Conservation (phyloP, 1,140 invertebrate genomes). For the Centruroides sculpturatus region DNA sequence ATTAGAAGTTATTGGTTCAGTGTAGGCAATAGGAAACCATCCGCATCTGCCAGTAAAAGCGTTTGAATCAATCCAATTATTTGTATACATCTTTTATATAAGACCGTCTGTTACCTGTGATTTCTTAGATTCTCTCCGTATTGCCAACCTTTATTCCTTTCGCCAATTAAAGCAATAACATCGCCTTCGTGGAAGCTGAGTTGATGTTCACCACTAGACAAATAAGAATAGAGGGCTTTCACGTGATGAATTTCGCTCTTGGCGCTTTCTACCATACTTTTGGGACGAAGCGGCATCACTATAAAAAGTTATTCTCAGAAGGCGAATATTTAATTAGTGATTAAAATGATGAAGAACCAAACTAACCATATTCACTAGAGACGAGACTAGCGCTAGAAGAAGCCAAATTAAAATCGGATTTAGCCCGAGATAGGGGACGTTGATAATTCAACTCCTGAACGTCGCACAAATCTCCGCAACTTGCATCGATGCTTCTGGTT, state of each 20-base stretch:
- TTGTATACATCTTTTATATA: too few relatives aligned
- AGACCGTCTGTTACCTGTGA: slow-evolving; percentile 34
- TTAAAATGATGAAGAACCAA: too few relatives aligned
- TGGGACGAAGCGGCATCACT: slow-evolving; percentile 36
- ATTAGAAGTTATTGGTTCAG: slow-evolving; percentile 53
- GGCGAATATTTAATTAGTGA: too few relatives aligned
- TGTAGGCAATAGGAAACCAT: slow-evolving; percentile 89
- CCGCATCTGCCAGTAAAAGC: slow-evolving; percentile 42
- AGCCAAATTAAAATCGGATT: slow-evolving; percentile 72
- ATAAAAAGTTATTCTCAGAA: too few relatives aligned
- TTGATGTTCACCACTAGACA: slow-evolving; percentile 80
- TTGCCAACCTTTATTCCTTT: slow-evolving; percentile 86
- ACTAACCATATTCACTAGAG: slow-evolving; percentile 14
- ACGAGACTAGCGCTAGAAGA: slow-evolving; percentile 30
- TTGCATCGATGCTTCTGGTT: slow-evolving; percentile 73
- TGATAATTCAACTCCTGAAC: slow-evolving; percentile 31
- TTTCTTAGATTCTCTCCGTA: slow-evolving; percentile 83
- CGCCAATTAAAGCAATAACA: slow-evolving; percentile 70
- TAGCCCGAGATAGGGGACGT: slow-evolving; percentile 41
- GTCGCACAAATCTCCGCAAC: slow-evolving; percentile 60
- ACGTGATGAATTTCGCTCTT: slow-evolving; percentile 38
- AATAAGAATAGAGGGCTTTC: slow-evolving; percentile 72
- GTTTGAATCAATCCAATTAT: not conserved
- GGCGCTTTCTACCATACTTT: slow-evolving; percentile 45
- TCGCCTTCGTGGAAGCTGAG: slow-evolving; percentile 83